Base-by-base conservation (phyloP, 2,888 invertebrate species). In the Syrphus vitripennis region DNA sequence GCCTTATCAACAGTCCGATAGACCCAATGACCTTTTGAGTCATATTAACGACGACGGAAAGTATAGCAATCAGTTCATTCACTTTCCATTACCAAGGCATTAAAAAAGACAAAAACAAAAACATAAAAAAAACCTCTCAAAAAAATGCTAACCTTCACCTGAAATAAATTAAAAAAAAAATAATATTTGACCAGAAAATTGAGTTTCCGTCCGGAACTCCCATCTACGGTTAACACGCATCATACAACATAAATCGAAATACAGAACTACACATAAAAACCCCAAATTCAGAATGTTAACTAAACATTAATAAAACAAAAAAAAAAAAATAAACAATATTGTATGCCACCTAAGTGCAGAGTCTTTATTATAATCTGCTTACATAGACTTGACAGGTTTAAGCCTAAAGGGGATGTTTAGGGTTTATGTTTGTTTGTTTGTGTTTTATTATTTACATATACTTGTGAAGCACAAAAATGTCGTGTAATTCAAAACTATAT, bases 11-110 rank as follows among this genome's bases (percentile, higher is more conserved):
- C 61, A 37, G 26, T 59, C 50, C 37, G 19, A 40, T 5, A 59
- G 21, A 31, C 53, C 16, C 61, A 42, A 70, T 77, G 77, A 77
- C 77, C 77, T 70, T 63, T 69, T 2, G 10, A 42, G 61, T 24
- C n/a, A 24, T 24, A 31, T 48, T 29, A 7, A 29, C 21, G 37
- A n/a, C 50, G 19, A 5, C 26, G 4, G n/a, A 1, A 21, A 4
- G 6, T n/a, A 1, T 14, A 24, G 16, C 37, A 77, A 69, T 50
- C 42, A 19, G 42, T 37, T 67, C 29, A 21, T 50, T 59, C 21
- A 40, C 34, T 50, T 37, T 16, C 50, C 59, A 61, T 77, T 63
- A 3, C 14, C 26, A 16, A 29, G 42, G 16, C 37, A 14, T 7
- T 21, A 21, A 9, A 4, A 59, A 40, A 40, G 12, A 24, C 16